Base-by-base conservation (phyloP, 2,888 invertebrate genomes). In the Caenorhabditis zanzibari region DNA sequence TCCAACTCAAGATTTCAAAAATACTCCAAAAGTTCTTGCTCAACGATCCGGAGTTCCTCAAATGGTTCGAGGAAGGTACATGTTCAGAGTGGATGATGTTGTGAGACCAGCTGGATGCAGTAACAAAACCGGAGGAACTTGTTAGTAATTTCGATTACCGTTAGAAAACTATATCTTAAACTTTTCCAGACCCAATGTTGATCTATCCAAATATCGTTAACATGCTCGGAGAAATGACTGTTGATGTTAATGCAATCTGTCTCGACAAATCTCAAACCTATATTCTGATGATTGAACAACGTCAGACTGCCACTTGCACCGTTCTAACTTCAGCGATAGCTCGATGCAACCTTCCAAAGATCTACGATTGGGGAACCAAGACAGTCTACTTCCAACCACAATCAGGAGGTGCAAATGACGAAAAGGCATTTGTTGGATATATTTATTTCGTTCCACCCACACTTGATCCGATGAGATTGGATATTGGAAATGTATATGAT, bases 161-260 rank as follows among this genome's bases (percentile, higher is more conserved):
- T 32, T n/a, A 1, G 24, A 24, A 38, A 16, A 47, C 49, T 19
- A 19, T 38, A 47, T n/a, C n/a, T 14, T 6, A 68, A 58, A 1
- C 38, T 26, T 68, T 28, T 35, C 7, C 84, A 91, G 90, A 89
- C 63, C 92, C 92, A 22, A 90, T 92, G 89, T 71, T 92, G 52
- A 90, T 92, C 80, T 91, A 92, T 0, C 97, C 97, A 0, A 97
- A 97, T 93, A 96, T 96, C 92, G 98, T 97, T 5, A 97, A 96
- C 93, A 98, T 98, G 98, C 94, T 98, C 86, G 98, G 98, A 7
- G 98, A 98, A 4, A 96, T 96, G 0, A 95, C 97, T 72, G 96
- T 99, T 49, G 97, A 98, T 92, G 96, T 99, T 84, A 97, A 98
- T 0, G 98, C 98, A 0, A 97, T 97, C 12, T 99, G 98, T 92